Base-by-base conservation (phyloP, 2,888 invertebrate species). In the Brenthis daphne region DNA sequence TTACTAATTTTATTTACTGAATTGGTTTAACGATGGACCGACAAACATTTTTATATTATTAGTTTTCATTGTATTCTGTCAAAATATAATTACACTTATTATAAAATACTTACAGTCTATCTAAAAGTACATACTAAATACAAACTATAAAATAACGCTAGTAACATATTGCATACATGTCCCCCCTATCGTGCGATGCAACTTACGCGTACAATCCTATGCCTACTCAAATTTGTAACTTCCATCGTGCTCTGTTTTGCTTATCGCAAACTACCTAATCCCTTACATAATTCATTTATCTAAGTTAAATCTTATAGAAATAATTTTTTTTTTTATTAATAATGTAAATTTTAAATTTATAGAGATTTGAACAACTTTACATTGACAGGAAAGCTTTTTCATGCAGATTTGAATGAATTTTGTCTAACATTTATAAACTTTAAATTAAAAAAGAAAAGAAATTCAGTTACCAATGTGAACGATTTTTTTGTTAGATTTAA, bases 161-260 rank as follows among this genome's bases (percentile, higher is more conserved):
- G 81, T 80, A 69, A 78, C 81, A 82, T 90, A 92, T 92, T 92
- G 92, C 92, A 92, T 82, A 82, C 80, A 79, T 81, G 92, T 92
- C 92, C 92, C 92, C 86, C 91, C 92, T 89, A 88, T 78, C 77
- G 77, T 81, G 78, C 80, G 73, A 77, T 81, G 77, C 79, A 77
- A 80, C 79, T 78, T 81, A 85, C 72, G 67, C 79, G 76, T 82
- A 86, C 88, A 78, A 78, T 76, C 84, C 82, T 88, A 90, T 77
- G 71, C 86, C 87, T 91, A 90, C 83, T 80, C 87, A 80, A 89
- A 90, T 92, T 92, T 92, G 92, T 91, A 91, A 88, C 91, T 85
- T 90, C 86, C 87, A 89, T 92, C 92, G 92, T 92, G 92, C 92
- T 92, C 92, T 92, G 92, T 83, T 79, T 83, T 82, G 82, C 83